A percentile compares a stretch with the other conserved stretches of the same genome.
Evolutionary conservation across 2,888 invertebrate species (phyloP).

Genomic region (Agrochola litura): DNA sequence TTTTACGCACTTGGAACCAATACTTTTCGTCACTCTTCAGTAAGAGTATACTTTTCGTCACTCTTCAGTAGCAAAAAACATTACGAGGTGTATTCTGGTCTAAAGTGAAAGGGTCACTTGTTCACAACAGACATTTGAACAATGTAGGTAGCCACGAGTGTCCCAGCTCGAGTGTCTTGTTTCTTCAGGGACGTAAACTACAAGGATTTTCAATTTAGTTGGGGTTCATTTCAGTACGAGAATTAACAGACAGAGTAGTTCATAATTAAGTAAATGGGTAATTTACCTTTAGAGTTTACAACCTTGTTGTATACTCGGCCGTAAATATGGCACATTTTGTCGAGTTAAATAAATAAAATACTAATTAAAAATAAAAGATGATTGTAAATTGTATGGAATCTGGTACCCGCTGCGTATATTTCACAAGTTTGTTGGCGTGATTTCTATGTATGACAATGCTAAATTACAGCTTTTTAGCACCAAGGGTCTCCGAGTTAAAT

Average conservation of each 20-base stretch:
- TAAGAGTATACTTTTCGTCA: not conserved
- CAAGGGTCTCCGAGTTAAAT: not conserved
- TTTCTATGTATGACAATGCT: not conserved
- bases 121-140: constrained; percentile 27
- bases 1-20: not conserved
- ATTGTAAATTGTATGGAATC: not conserved
- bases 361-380: not conserved
- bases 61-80: constrained; percentile 1
- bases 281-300: not conserved
- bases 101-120: constrained; percentile 9
- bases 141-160: not conserved
- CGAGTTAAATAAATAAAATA: not conserved
- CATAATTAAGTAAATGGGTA: constrained; percentile 11
- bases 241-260: constrained; percentile 24
- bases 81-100: not conserved
- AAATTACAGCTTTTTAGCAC: not conserved
- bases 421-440: not conserved
- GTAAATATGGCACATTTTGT: not conserved
- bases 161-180: constrained; percentile 7
- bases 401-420: not conserved
- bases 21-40: not conserved
- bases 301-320: not conserved
- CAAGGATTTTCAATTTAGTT: constrained; percentile 52
- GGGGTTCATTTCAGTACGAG: not conserved
- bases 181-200: constrained; percentile 35